Conservation (phyloP, 2,797 vertebrate genomes). For the Rallus crepitans region DNA sequence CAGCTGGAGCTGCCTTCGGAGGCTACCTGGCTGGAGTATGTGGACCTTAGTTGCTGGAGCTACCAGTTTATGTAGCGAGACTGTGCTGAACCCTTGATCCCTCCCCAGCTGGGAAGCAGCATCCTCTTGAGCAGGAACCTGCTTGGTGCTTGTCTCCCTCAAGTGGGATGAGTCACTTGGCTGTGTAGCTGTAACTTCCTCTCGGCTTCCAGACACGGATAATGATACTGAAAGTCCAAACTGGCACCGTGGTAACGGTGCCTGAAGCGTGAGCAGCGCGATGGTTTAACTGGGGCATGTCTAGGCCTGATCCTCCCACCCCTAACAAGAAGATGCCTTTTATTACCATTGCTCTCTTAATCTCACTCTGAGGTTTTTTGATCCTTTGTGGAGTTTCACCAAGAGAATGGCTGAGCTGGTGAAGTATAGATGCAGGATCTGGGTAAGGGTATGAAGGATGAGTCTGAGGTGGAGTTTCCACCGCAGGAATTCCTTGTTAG, state of each 20-base stretch:
- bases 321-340: neutral
- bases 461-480: neutral
- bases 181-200: neutral
- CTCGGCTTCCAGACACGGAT: neutral
- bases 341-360: neutral
- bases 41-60: neutral
- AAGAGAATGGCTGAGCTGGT: neutral
- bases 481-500: neutral
- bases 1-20: neutral
- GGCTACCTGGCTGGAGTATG: neutral
- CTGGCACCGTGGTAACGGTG: neutral
- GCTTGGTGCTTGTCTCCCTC: neutral
- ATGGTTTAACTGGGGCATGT: neutral
- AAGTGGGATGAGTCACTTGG: neutral
- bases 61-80: neutral
- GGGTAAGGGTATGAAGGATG: neutral
- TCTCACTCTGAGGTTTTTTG: neutral
- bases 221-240: neutral
- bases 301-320: neutral
- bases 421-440: neutral
- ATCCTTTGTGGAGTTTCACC: neutral
- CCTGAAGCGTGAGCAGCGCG: neutral
- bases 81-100: neutral
- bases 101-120: neutral
- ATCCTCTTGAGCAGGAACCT: neutral